Evolutionary conservation across 2,888 invertebrate genomes (phyloP).

Genomic region (Malthinus flaveolus): DNA sequence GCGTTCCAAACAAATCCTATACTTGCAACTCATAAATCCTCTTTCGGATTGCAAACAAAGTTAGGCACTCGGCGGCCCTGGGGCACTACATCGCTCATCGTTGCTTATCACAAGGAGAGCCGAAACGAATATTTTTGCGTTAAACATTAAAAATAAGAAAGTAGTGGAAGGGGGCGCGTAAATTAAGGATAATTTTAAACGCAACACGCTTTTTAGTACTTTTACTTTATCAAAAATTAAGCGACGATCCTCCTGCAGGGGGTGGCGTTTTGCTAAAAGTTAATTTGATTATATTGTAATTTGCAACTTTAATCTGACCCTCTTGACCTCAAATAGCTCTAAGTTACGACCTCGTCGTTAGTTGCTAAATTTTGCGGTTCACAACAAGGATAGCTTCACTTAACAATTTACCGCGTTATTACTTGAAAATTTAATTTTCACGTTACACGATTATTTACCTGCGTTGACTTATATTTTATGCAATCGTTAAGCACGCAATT

Average conservation of each 20-base stretch:
- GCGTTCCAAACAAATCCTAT: slow-evolving; percentile 27
- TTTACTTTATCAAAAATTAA: slow-evolving; percentile 45
- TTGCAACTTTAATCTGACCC: slow-evolving; percentile 49
- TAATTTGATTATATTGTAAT: slow-evolving; percentile 53
- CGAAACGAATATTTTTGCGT: slow-evolving; percentile 43
- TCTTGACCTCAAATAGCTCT: slow-evolving; percentile 29
- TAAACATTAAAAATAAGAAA: slow-evolving; percentile 37
- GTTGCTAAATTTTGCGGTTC: slow-evolving; percentile 22
- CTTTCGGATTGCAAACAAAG: slow-evolving; percentile 26
- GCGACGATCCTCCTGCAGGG: slow-evolving; percentile 21
- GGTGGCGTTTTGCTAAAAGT: slow-evolving; percentile 43
- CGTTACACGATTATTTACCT: slow-evolving; percentile 3
- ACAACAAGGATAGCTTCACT: slow-evolving; percentile 12
- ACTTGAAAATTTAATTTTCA: slow-evolving; percentile 14
- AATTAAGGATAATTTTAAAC: slow-evolving; percentile 43
- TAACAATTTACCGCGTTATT: slow-evolving; percentile 15
- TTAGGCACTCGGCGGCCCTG: slow-evolving; percentile 29
- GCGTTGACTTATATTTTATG: neutral
- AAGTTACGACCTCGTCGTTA: slow-evolving; percentile 24
- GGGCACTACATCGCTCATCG: slow-evolving; percentile 37
- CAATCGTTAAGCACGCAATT: too few species aligned
- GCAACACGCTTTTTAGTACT: slow-evolving; percentile 39
- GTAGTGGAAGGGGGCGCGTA: slow-evolving; percentile 37
- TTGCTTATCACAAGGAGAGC: slow-evolving; percentile 30
- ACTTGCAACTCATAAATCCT: slow-evolving; percentile 33